These are phyloP conservation scores for Vespertilio murinus DNA, from an alignment of 2,797 vertebrate species.

Conservation along the genomic window DNA sequence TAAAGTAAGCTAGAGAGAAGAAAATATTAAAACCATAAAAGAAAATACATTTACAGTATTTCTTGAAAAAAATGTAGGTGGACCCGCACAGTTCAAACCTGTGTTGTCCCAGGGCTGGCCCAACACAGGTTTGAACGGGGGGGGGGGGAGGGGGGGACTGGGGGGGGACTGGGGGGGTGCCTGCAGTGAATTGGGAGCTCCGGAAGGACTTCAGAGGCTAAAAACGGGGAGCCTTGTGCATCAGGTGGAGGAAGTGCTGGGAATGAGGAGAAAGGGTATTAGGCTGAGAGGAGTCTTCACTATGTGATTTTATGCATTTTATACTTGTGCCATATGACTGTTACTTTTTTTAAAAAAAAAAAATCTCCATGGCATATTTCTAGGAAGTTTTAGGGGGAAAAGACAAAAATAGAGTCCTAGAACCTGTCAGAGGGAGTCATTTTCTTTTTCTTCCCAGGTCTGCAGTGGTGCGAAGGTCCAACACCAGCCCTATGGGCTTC, in stretches of 20 bases:
- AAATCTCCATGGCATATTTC: not conserved
- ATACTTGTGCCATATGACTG: not conserved
- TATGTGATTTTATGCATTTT: not conserved
- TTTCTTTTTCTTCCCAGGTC: conserved; percentile 84
- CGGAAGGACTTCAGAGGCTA: not conserved
- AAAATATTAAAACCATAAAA: not conserved
- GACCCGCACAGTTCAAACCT: not conserved
- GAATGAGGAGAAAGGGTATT: not conserved
- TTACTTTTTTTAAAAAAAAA: not conserved
- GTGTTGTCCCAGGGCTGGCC: not conserved
- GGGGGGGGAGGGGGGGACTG: too few species aligned
- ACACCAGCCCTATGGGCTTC: conserved; percentile 97
- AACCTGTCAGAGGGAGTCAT: not conserved
- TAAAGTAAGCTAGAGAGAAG: not conserved
- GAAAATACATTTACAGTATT: not conserved
- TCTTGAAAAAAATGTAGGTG: not conserved
- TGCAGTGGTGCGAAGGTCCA: conserved; percentile 93
- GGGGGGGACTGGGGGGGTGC: too few species aligned
- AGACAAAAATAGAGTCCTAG: not conserved
- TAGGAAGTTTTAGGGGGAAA: not conserved
- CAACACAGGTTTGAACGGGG: too few species aligned
- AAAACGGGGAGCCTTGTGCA: not conserved
- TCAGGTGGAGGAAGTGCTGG: not conserved
- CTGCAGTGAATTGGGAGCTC: not conserved
- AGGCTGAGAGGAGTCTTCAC: not conserved